These are phyloP conservation scores for Dexiosoma caninum DNA, from an alignment of 2,888 invertebrate genomes.

Conservation along the genomic window DNA sequence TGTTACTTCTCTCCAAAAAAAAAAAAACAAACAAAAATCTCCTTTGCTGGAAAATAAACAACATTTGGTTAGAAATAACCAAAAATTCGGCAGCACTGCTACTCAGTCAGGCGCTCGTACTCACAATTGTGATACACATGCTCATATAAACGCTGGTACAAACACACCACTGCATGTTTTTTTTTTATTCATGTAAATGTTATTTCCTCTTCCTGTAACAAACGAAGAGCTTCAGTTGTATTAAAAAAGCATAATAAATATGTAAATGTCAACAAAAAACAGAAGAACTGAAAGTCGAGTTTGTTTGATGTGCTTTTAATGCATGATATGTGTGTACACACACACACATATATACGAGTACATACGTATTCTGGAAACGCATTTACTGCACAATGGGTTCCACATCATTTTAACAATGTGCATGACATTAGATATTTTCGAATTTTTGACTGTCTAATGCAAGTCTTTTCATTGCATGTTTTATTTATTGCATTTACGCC, in stretches of 20 bases:
- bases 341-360: no score
- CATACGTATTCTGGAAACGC: background rate
- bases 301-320: conserved; percentile 46
- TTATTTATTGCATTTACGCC: no score
- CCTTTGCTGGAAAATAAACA: no score
- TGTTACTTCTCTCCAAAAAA: no score
- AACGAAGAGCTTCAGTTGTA: conserved; percentile 17
- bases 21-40: background rate
- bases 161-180: background rate
- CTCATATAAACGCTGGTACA: background rate
- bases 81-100: no score
- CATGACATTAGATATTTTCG: no score
- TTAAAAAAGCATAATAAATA: background rate
- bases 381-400: background rate
- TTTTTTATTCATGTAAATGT: conserved; percentile 14
- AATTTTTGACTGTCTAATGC: no score
- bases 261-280: conserved; percentile 17
- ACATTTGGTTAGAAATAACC: no score
- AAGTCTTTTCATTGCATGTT: no score
- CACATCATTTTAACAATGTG: no score
- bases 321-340: background rate
- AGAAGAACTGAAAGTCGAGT: background rate
- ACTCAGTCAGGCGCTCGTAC: background rate
- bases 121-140: background rate
- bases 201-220: conserved; percentile 23